Evolutionary conservation across 2,888 invertebrate species (phyloP).

Genomic region (Allygus modestus): DNA sequence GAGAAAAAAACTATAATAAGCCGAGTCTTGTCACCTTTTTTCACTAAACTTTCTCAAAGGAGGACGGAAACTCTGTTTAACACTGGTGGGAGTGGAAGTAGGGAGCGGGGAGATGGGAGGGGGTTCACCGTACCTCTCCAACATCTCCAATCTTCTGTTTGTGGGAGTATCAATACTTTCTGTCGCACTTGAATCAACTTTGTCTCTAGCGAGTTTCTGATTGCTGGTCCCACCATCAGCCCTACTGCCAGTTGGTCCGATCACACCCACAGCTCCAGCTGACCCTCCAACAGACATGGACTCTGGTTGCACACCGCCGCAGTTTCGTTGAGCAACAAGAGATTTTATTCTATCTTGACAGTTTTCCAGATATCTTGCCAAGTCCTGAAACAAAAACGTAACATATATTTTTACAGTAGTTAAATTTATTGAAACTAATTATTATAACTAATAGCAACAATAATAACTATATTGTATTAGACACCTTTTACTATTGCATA

Average conservation of each 20-base stretch:
- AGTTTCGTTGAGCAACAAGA: constrained; percentile 28
- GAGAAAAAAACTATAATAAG: not conserved
- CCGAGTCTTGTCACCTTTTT: not conserved
- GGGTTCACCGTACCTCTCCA: constrained; percentile 37
- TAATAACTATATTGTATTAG: too few species aligned
- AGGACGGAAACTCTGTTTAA: constrained; percentile 33
- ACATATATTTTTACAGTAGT: too few species aligned
- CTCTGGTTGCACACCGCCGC: not conserved
- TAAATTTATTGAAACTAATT: too few species aligned
- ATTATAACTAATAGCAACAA: too few species aligned
- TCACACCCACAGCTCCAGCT: not conserved
- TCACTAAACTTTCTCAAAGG: not conserved
- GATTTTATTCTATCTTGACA: constrained; percentile 32
- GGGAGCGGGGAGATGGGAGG: constrained; percentile 27
- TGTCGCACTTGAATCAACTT: not conserved
- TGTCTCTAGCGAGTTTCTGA: not conserved
- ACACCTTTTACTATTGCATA: too few species aligned
- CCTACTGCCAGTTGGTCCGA: not conserved
- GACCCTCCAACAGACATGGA: not conserved
- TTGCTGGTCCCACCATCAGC: not conserved
- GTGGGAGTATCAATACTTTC: constrained; percentile 10
- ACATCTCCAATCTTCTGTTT: not conserved
- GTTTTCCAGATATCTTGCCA: not conserved
- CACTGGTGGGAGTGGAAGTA: constrained; percentile 2
- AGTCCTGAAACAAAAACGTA: constrained; percentile 29